Base-by-base conservation (phyloP, 1,140 invertebrate genomes). In the Sycobia sp. region DNA sequence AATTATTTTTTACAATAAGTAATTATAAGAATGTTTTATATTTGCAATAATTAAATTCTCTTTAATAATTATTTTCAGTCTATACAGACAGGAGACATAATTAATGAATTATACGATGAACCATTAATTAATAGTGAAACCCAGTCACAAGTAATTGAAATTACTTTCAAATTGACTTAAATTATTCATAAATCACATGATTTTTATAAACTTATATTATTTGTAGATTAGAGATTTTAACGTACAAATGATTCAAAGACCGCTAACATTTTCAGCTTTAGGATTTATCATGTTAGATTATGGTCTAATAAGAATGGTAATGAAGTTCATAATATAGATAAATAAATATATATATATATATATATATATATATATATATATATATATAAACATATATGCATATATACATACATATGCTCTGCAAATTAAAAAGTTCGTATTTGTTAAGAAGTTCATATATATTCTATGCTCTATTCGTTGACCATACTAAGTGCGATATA, bases 261-360 rank as follows among this genome's bases (percentile, higher is more conserved):
- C 72, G 0, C 38, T 77, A 7, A 54, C 60, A 9, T 76, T 74
- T 27, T 76, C 71, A 1, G 72, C 72, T 8, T 70, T 55, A 8
- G 75, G 73, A 22, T 76, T 74, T 39, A 72, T 75, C n/a, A 46
- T 56, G 29, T 25, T 77, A 13, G 70, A 74, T 38, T 62, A 67
- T 13, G 56, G 65, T 4, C 69, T 77, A 7, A 67, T 75, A 50
- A 68, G 71, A 25, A 56, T 46, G 8, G 73, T 74, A 68, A 36
- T 43, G n/a, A n/a, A n/a, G n/a, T n/a, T n/a, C n/a, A n/a, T n/a
- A 10, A n/a, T 53, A 9, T 16, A 29, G 10, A 22, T 53, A 14
- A 51, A 34, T 18, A 14, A 32, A 5, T 16, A 49, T 49, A 29
- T 10, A n/a, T 2, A 11, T 16, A 4, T 27, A 20, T n/a, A 18